These are phyloP conservation scores for Lagorchestes hirsutus DNA, from an alignment of 2,797 vertebrate genomes.

Conservation along the genomic window DNA sequence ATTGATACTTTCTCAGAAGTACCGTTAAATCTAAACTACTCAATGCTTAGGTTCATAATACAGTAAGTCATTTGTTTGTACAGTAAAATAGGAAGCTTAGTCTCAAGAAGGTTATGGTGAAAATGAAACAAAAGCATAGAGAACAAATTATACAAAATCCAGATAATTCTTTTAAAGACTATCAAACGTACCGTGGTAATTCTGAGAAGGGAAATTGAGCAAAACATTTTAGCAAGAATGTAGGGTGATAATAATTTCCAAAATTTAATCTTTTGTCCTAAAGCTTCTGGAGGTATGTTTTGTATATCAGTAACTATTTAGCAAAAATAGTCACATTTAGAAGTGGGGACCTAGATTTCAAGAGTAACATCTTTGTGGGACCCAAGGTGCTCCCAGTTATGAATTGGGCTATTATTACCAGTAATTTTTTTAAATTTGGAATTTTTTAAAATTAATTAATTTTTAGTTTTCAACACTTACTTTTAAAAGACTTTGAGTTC, in stretches of 20 bases:
- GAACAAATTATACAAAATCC: neutral
- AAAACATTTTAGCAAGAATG: neutral
- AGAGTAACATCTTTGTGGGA: neutral
- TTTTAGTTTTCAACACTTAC: no score
- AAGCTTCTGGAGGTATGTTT: neutral
- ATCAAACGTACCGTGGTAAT: neutral
- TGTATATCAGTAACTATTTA: neutral
- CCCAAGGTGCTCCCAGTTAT: neutral
- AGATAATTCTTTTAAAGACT: neutral
- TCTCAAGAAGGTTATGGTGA: neutral
- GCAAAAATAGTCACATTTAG: neutral
- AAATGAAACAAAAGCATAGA: neutral
- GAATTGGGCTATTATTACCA: neutral
- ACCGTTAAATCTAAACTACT: neutral
- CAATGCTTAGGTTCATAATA: neutral
- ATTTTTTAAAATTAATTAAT: no score
- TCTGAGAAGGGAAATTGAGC: neutral
- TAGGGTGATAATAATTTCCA: neutral
- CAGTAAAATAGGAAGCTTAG: neutral
- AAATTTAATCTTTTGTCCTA: neutral
- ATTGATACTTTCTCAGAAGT: neutral
- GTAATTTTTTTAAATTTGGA: neutral
- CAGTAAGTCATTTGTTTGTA: neutral
- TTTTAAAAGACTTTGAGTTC: no score
- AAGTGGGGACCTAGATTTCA: neutral